These are phyloP conservation scores for Cyprinus carpio DNA, from an alignment of 2,113 vertebrate species.

Conservation along the genomic window DNA sequence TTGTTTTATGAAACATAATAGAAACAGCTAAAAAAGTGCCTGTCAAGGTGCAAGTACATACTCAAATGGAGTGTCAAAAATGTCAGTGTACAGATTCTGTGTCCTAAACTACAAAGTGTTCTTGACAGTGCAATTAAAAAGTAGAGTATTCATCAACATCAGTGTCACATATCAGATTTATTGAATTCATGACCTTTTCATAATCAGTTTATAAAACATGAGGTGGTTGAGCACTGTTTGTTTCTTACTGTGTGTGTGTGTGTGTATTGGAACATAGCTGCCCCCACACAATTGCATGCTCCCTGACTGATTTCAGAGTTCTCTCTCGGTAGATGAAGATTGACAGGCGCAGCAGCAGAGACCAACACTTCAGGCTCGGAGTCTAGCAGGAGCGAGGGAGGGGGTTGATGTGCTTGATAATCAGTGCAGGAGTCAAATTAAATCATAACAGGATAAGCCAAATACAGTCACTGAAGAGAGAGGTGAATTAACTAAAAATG, in stretches of 20 bases:
- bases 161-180: constrained; percentile 8
- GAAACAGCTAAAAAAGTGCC: not conserved
- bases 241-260: not conserved
- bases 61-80: constrained; percentile 4
- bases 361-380: not conserved
- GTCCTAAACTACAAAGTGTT: not conserved
- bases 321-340: not conserved
- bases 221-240: not conserved
- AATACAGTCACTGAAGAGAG: constrained; percentile 1
- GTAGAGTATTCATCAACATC: not conserved
- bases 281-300: not conserved
- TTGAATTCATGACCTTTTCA: not conserved
- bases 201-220: not conserved
- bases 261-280: not conserved
- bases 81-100: not conserved
- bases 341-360: constrained; percentile 7
- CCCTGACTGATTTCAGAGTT: constrained; percentile 14
- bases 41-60: not conserved
- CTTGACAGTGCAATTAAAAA: constrained; percentile 1
- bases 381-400: not conserved
- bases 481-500: not conserved
- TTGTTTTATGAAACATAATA: not conserved
- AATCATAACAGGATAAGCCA: not conserved
- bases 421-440: constrained; percentile 18
- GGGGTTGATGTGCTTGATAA: constrained; percentile 27